Percentiles rank a stretch among this genome's conserved stretches.
Evolutionary conservation across 2,888 invertebrate genomes (phyloP).

Genomic region (Ornithoptera alexandrae): DNA sequence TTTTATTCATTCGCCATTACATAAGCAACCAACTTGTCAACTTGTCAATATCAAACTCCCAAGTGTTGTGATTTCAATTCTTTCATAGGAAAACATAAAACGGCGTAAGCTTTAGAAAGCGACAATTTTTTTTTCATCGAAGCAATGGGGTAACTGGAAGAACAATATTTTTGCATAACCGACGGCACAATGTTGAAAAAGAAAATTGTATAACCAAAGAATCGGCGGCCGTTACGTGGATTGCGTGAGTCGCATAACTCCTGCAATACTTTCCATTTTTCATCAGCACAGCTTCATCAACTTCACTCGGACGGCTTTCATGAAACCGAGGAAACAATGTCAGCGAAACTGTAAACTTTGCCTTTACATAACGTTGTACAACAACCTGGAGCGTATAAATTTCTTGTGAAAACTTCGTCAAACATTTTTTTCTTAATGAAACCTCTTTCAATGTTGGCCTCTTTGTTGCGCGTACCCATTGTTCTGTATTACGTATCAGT

Average conservation of each 20-base stretch:
- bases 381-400: slow-evolving; percentile 2
- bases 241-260: slow-evolving; percentile 14
- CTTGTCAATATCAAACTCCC: no score
- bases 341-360: background rate
- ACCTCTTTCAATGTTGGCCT: background rate
- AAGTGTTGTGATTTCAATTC: no score
- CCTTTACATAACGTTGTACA: slow-evolving; percentile 11
- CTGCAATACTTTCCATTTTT: slow-evolving; percentile 8
- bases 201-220: slow-evolving; percentile 17
- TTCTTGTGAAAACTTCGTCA: slow-evolving; percentile 14
- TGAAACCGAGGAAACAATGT: slow-evolving; percentile 2
- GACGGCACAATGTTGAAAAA: background rate
- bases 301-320: slow-evolving; percentile 10
- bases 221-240: slow-evolving; percentile 4
- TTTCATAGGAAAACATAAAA: background rate
- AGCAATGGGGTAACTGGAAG: slow-evolving; percentile 4
- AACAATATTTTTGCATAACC: slow-evolving; percentile 14
- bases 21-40: no score
- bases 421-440: slow-evolving; percentile 3
- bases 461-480: no score
- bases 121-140: background rate
- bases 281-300: background rate
- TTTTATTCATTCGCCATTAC: no score
- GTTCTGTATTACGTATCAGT: no score
- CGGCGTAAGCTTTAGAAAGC: background rate